Evolutionary conservation across 2,113 vertebrate species (phyloP), one percentile per base, ranked within the genome.

Genomic region (Mormyrus iriodes): DNA sequence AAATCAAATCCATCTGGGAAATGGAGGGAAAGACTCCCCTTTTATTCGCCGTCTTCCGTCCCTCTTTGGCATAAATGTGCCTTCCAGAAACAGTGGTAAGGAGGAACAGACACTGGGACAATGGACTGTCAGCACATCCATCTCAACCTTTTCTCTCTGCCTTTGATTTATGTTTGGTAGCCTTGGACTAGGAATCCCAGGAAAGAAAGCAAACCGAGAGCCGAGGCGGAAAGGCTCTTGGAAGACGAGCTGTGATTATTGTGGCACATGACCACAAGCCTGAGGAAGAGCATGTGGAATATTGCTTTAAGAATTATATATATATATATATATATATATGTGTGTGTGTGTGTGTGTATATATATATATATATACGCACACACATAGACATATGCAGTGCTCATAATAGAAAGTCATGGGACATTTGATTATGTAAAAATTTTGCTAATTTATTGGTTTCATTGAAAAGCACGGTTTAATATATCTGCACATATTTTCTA

Each of bases 71-170:
- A 24, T 2, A 15, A 17, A 61, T 24, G 3, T 61, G 42, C 6
- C 52, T 87, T 61, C 86, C 55, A 61, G 86, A 44, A 44, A 87
- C 55, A 61, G 85, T 87, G 52, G n/a, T 55, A 31, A 55, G 52
- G 27, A 58, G 39, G 53, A 42, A 87, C 15, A 61, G 53, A 87
- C 31, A 61, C 39, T 39, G 86, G 46, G 53, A 87, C 52, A 87
- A 87, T 61, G 52, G 55, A 19, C 52, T 87, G 86, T 61, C 86
- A 61, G 53, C 52, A 65, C 55, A 65, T 65, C 53, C 55, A 87
- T 58, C 85, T 21, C 13, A 15, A 15, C 85, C 85, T 58, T 58
- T 55, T 87, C 52, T 55, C n/a, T 27, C 35, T 39, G 27, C 85
- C 13, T 39, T 3, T 55, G 52, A 87, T 55, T 87, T 58, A 42